Conservation (phyloP, 1,140 invertebrate genomes). For the Macrostomum lignano region DNA sequence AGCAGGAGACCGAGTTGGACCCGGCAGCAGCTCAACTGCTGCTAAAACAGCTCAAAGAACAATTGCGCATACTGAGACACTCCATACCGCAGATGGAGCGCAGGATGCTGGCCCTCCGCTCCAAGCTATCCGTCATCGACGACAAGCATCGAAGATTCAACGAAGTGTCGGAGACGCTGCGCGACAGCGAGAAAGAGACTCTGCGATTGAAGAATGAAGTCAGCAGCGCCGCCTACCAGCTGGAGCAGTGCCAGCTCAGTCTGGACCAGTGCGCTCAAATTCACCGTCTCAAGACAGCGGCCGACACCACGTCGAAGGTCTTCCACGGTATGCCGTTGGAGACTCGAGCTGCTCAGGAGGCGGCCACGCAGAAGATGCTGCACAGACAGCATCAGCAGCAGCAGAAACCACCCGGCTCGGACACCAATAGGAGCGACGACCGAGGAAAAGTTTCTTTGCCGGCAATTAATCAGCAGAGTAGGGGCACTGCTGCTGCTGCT, state of each 20-base stretch:
- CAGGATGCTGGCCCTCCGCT: constrained; percentile 6
- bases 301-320: too few species aligned
- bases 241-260: constrained; percentile 7
- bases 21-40: neutral
- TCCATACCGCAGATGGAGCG: constrained; percentile 5
- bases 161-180: constrained; percentile 10
- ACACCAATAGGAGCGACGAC: too few species aligned
- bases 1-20: neutral
- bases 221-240: constrained; percentile 8
- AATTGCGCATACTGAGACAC: constrained; percentile 4
- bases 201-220: constrained; percentile 10
- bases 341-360: too few species aligned
- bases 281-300: too few species aligned
- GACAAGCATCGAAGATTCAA: constrained; percentile 10
- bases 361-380: too few species aligned
- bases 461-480: too few species aligned
- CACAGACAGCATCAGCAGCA: too few species aligned
- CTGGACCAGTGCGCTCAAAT: neutral
- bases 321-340: too few species aligned
- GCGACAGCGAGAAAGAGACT: constrained; percentile 10
- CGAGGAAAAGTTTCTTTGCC: too few species aligned
- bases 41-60: constrained; percentile 8
- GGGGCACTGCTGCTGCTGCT: too few species aligned
- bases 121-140: constrained; percentile 7
- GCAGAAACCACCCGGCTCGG: too few species aligned